Evolutionary conservation across 2,797 vertebrate species (phyloP), one percentile per base, ranked within the genome.

Genomic region (Sebastes baramenuke): DNA sequence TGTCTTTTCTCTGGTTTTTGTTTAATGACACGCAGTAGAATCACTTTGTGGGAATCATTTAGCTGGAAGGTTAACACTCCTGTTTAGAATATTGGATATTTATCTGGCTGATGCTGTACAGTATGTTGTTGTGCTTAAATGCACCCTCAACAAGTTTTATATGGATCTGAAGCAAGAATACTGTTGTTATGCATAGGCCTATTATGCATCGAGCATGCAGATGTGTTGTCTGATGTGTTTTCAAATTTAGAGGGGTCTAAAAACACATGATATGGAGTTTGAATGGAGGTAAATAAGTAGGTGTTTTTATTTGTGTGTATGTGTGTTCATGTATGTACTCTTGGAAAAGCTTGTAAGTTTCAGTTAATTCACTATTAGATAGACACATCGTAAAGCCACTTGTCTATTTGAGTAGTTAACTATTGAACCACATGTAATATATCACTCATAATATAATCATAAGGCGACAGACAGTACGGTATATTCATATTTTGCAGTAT

Each of bases 341-440:
- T 68, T 34, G 14, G 64, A 80, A 72, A 85, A 76, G 55, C 12
- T 27, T 73, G 6, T 62, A 10, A 78, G 29, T 82, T 70, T 68
- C n/a, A 54, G n/a, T 82, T 42, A 30, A 58, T 75, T 62, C 1
- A 42, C 24, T 55, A 46, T 79, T 77, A 22, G 10, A 67, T 38
- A 11, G 32, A 60, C 8, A 56, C 4, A 14, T 29, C 68, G 10
- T 34, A 30, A 69, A 72, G 27, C 14, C n/a, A 24, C 7, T 38
- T 67, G 1, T n/a, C 13, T 27, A 64, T 38, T 55, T 69, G 2
- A 49, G 16, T 62, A 73, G 16, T 62, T 55, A 55, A 34, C 4
- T 38, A 42, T 56, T 34, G 6, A 34, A 69, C 10, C 12, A 12
- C 9, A 38, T 61, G 20, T 62, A 8, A 72, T 38, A 49, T 24